These are phyloP conservation scores for Drosophila bunnanda DNA, from an alignment of 2,888 invertebrate genomes.

Conservation along the genomic window DNA sequence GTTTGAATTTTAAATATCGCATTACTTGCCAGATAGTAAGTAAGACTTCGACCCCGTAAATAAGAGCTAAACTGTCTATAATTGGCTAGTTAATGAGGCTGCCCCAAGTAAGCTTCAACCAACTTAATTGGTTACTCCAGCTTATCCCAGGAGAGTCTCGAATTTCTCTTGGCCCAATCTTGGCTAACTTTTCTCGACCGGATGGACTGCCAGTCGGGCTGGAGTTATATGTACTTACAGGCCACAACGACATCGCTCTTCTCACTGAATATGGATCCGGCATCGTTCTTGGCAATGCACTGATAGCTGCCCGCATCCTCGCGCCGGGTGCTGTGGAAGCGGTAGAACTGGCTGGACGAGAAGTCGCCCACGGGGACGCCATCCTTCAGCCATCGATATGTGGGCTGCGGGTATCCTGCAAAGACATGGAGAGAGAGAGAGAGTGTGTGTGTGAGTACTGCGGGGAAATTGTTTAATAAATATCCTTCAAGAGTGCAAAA, in stretches of 20 bases:
- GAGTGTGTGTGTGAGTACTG: not conserved
- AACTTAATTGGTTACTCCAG: conserved; percentile 17
- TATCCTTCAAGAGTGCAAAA: conserved; percentile 28
- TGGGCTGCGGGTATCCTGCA: conserved; percentile 91
- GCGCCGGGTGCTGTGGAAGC: conserved; percentile 91
- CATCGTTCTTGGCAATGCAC: conserved; percentile 95
- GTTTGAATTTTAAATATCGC: not conserved
- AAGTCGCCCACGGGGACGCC: conserved; percentile 91
- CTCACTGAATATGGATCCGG: conserved; percentile 96
- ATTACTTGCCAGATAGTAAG: not conserved
- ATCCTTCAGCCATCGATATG: conserved; percentile 96
- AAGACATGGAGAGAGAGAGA: not conserved
- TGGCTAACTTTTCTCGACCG: not conserved
- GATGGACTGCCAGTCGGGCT: too few species aligned
- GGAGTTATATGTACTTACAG: conserved; percentile 95
- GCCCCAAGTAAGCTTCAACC: not conserved
- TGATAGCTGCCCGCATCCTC: conserved; percentile 96
- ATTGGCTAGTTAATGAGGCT: not conserved
- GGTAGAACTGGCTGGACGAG: conserved; percentile 92
- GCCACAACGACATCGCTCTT: conserved; percentile 95
- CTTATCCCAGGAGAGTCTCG: conserved; percentile 4
- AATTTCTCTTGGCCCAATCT: conserved; percentile 2
- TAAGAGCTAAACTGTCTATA: not conserved
- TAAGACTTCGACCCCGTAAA: not conserved
- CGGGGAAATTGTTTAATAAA: conserved; percentile 19